Base-by-base conservation (phyloP, 2,888 invertebrate species). In the Metopia argyrocephala region DNA sequence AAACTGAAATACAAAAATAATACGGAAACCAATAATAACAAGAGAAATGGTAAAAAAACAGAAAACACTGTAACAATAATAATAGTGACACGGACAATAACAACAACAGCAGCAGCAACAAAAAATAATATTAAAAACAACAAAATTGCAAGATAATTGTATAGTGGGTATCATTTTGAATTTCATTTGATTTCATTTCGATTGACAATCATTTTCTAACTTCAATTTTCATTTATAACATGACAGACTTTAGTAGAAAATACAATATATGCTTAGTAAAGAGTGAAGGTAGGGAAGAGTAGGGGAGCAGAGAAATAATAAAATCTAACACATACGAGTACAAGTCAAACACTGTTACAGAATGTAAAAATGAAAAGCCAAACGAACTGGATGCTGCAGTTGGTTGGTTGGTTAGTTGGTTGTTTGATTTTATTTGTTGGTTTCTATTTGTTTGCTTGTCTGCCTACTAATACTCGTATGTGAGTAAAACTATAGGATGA, bases 191-290 rank as follows among this genome's bases (percentile, higher is more conserved):
- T 79, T 79, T 79, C 76, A 79, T 71, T 80, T 76, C 76, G 80
- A 80, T 80, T 80, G 80, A 80, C 80, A 80, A 80, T 76, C 76
- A 80, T 80, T 80, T 56, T 73, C 68, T 68, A 71, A 64, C 80
- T 76, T 76, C 76, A 76, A 66, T 80, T 76, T 68, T 73, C 80
- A 76, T 80, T 76, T 76, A 71, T 68, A 76, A 80, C 76, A 80
- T 73, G 80, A 73, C 71, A 80, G 80, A 59, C 71, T 68, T 76
- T 76, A 68, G 71, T 46, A 57, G 50, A 23, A 56, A 23, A 1
- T 38, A 31, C 9, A 31, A 9, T 3, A 38, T 3, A 38, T 38
- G 12, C 9, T 38, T 38, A 2, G 38, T 38, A 31, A 3, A 31
- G 3, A 31, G 31, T 7, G 2, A 9, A 5, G 28, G 6, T 6